Evolutionary conservation across 64 coral and sea anemone species (phyloP).

Genomic region (Montipora cactus): DNA sequence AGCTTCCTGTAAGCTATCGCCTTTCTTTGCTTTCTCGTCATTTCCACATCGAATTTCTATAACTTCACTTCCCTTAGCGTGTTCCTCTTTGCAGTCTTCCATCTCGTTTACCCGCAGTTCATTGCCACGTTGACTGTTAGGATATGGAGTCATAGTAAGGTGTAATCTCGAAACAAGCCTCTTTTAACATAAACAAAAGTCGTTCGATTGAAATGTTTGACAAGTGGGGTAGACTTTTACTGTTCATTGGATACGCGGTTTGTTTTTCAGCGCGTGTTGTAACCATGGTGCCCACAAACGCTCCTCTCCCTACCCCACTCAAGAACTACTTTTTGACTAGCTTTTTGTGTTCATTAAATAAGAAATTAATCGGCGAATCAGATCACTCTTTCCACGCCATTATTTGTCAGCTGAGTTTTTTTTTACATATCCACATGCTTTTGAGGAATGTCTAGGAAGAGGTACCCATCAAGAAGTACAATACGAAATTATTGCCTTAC

Average conservation of each 20-base stretch:
- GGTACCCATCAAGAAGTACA: no score
- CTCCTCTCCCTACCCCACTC: neutral
- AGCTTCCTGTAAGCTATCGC: conserved; percentile 83
- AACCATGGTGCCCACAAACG: neutral
- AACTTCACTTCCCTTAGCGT: conserved; percentile 50
- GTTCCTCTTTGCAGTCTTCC: conserved; percentile 25
- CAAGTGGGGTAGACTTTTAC: no score
- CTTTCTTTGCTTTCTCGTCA: conserved; percentile 20
- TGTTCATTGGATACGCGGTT: neutral
- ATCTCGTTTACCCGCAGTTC: conserved; percentile 20
- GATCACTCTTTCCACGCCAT: no score
- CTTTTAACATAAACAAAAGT: neutral
- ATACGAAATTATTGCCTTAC: no score
- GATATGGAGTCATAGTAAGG: conserved; percentile 18
- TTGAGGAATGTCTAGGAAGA: no score
- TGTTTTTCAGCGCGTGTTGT: conserved; percentile 1
- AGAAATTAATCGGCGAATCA: neutral
- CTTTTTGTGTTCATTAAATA: neutral
- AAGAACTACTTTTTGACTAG: neutral
- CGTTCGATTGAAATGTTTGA: no score
- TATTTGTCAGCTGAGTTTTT: no score
- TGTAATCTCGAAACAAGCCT: neutral
- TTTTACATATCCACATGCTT: no score
- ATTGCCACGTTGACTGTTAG: neutral
- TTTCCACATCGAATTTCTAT: conserved; percentile 27